Evolutionary conservation across 2,113 vertebrate genomes (phyloP), one percentile per base, ranked within the genome.

Genomic region (Camelus dromedarius): DNA sequence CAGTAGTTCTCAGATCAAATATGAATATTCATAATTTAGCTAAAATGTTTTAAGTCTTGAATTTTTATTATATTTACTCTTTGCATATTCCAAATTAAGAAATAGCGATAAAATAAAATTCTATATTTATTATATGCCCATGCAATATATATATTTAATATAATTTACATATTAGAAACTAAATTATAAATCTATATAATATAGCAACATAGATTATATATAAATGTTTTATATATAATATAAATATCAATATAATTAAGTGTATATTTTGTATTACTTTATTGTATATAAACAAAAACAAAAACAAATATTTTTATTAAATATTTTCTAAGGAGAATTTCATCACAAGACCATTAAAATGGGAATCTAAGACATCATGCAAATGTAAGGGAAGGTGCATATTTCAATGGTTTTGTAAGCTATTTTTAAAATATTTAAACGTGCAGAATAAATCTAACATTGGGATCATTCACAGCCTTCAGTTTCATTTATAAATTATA

Each of bases 311-410:
- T 84, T 70, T 83, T 22, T n/a, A 5, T 26, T 73, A 89, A 58
- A 35, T 77, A 77, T 91, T 77, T 84, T 73, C 8, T 79, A 35
- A 84, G 19, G 54, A 89, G 69, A 98, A 97, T 98, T 97, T 82
- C 24, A 72, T 97, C 38, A 82, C 16, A 83, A 79, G 72, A 48
- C 24, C 32, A 73, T 93, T 96, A 62, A 97, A 97, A 90, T 89
- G 24, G 35, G 95, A 80, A 64, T 46, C 62, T 81, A 16, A 92
- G 50, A 26, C 4, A 76, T 83, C 20, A 42, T 77, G 73, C 15
- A 67, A 91, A 69, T 88, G 8, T 91, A 97, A 97, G 94, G 28
- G 0, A 89, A 69, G 75, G 62, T 83, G 48, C 48, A 52, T 93
- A 90, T 90, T 58, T 7, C 30, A 84, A 62, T 69, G 64, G 69